Conservation (phyloP, 2,113 vertebrate genomes). For the Alouatta palliata region DNA sequence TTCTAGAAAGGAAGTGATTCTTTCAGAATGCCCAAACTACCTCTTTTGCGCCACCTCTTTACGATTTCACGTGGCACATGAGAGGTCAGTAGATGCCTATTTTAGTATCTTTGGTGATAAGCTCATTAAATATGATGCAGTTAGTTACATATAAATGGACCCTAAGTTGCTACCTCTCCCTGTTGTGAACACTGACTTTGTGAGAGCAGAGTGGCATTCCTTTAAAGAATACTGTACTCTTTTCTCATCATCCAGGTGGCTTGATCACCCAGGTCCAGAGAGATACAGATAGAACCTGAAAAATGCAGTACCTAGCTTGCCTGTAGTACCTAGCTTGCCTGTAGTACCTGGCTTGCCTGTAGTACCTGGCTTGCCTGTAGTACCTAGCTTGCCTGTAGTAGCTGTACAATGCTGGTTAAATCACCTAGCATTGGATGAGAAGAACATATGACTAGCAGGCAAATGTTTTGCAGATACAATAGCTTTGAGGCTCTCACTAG, state of each 20-base stretch:
- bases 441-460: neutral
- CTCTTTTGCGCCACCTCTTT: conserved; percentile 11
- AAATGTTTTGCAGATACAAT: conserved; percentile 7
- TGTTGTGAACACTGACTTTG: neutral
- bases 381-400: neutral
- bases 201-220: neutral
- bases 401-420: neutral
- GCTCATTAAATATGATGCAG: conserved; percentile 22
- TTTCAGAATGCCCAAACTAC: conserved; percentile 55
- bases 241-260: conserved; percentile 12
- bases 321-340: no score
- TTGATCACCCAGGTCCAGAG: neutral
- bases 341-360: neutral
- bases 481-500: neutral
- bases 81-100: neutral
- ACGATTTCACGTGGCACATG: neutral
- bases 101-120: conserved; percentile 54
- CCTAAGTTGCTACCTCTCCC: neutral
- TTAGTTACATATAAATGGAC: neutral
- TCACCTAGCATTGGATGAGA: neutral
- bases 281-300: conserved; percentile 26
- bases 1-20: conserved; percentile 57
- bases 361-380: neutral
- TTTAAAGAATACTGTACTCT: conserved; percentile 38
- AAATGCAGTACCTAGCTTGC: neutral